Base-by-base conservation (phyloP, 2,113 vertebrate species). In the Tragelaphus strepsiceros region DNA sequence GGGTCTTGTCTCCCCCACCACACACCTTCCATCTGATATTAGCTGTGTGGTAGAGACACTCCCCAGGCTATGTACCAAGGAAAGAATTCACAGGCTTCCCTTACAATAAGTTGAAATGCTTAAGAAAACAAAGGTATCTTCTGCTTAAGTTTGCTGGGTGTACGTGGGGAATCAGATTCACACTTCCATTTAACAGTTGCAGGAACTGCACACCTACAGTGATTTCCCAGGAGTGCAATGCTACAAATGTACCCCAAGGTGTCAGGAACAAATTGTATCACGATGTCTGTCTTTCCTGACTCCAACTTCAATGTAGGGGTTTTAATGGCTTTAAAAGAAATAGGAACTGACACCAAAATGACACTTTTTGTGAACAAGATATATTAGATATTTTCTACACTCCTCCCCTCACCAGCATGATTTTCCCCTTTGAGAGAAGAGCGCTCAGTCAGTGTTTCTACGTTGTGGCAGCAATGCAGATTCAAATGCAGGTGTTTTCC, bases 221-320 rank as follows among this genome's bases (percentile, higher is more conserved):
- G 96, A 98, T 98, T 98, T 98, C 98, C 98, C 97, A 93, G 80
- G 96, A 91, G 98, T 2, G 0, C 82, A 24, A 81, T n/a, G 53
- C 91, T 97, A 94, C 86, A 95, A 97, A 87, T 74, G 93, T 51
- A 93, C 97, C 98, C 97, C 83, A 56, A 98, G 95, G 97, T 97
- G 97, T 98, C 97, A 87, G 86, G 87, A 97, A 96, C 91, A 92
- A 93, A 96, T 80, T 90, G 93, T 86, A 51, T 89, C 96, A 94
- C 6, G 46, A 90, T 39, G 67, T 90, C 97, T 97, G 95, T 93
- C 97, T 97, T 96, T 94, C 91, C 97, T 91, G 85, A 86, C 64
- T 39, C 78, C 77, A 88, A 28, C 59, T 24, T 32, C 61, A 43
- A 39, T n/a, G 51, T 49, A 77, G 2, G 22, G 43, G 77, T 64